Conservation (phyloP, 2,888 invertebrate species). For the Pilophorus perplexus region DNA sequence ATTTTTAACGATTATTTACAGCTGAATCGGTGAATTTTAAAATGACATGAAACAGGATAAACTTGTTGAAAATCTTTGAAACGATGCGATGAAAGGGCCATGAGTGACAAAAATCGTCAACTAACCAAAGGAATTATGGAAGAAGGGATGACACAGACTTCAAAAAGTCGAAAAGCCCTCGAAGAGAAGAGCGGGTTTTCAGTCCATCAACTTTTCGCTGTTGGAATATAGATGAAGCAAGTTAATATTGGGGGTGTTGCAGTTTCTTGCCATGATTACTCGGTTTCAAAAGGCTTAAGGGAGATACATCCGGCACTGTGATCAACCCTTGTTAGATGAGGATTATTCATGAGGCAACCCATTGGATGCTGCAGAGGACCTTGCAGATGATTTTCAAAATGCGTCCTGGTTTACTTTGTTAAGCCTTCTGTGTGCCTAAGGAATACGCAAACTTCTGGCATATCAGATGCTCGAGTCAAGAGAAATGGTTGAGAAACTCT, state of each 20-base stretch:
- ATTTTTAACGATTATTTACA: too few relatives aligned
- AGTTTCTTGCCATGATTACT: neutral
- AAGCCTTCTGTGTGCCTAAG: neutral
- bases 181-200: too few relatives aligned
- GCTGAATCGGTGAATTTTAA: too few relatives aligned
- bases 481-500: too few relatives aligned
- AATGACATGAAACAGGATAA: too few relatives aligned
- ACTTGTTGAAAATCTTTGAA: too few relatives aligned
- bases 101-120: neutral
- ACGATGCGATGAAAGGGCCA: too few relatives aligned
- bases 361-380: neutral
- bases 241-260: neutral
- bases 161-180: too few relatives aligned
- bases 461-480: neutral
- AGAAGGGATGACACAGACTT: neutral
- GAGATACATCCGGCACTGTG: neutral
- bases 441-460: neutral
- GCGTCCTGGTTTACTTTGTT: neutral
- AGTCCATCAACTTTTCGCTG: constrained; percentile 4
- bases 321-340: neutral
- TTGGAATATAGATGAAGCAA: constrained; percentile 6
- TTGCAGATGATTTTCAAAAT: neutral
- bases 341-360: neutral
- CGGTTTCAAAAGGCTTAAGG: neutral
- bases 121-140: neutral